Conservation (phyloP, 2,113 vertebrate genomes). For the Thinocorus orbignyianus region DNA sequence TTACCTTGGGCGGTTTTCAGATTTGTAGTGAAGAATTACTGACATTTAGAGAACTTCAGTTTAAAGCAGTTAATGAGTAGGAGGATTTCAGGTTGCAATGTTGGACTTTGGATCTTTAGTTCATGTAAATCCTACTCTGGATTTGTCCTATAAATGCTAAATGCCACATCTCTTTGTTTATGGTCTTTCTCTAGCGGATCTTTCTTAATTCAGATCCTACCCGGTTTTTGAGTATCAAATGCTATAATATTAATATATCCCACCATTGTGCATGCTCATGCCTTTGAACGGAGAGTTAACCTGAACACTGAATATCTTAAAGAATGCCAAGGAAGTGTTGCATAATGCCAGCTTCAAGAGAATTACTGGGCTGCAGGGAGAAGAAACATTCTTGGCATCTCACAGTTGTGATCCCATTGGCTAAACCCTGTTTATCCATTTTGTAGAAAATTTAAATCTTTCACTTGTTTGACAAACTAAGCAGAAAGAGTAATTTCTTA, state of each 20-base stretch:
- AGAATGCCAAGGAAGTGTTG: neutral
- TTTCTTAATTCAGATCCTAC: neutral
- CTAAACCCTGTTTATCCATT: neutral
- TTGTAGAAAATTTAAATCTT: neutral
- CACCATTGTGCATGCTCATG: neutral
- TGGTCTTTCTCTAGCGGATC: neutral
- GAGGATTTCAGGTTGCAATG: neutral
- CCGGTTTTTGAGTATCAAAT: neutral
- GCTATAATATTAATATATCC: neutral
- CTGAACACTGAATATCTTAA: neutral
- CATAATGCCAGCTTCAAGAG: neutral
- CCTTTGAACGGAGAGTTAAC: neutral
- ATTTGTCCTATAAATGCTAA: neutral
- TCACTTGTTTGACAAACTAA: neutral
- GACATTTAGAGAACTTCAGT: neutral
- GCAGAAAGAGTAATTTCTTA: neutral
- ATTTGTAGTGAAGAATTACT: neutral
- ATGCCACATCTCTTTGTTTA: neutral
- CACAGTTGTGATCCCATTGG: neutral
- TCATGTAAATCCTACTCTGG: neutral
- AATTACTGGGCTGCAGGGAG: neutral
- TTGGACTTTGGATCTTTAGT: neutral
- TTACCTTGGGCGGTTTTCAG: neutral
- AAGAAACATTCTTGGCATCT: slow-evolving; percentile 8
- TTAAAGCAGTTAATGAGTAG: neutral